Conservation (phyloP, 1,140 invertebrate species). For the Hylaeus volcanicus region DNA sequence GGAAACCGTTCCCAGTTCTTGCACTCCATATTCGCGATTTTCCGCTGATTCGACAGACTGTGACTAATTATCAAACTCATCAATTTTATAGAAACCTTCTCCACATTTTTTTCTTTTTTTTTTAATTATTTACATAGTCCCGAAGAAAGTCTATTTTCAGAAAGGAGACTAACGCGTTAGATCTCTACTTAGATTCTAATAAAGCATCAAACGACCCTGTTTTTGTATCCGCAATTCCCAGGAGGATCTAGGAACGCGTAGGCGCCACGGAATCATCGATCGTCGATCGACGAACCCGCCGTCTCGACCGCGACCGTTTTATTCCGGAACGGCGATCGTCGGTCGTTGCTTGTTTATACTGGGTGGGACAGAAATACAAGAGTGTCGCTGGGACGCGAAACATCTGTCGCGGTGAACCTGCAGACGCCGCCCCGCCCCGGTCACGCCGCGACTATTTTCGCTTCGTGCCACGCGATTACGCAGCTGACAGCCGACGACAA, state of each 20-base stretch:
- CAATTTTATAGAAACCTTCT: too few relatives aligned
- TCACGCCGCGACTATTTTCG: slow-evolving; percentile 68
- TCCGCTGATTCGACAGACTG: too few relatives aligned
- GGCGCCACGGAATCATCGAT: slow-evolving; percentile 7
- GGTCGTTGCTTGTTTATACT: slow-evolving; percentile 76
- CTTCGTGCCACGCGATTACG: slow-evolving; percentile 63
- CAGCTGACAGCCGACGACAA: slow-evolving; percentile 67
- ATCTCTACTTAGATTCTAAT: too few relatives aligned
- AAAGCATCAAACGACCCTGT: too few relatives aligned
- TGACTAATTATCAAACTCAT: too few relatives aligned
- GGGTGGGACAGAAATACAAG: slow-evolving; percentile 77
- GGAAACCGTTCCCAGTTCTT: background rate
- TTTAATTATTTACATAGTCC: too few relatives aligned
- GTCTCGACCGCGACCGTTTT: slow-evolving; percentile 50
- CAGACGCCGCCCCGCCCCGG: slow-evolving; percentile 49
- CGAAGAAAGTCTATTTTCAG: too few relatives aligned
- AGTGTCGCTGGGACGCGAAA: slow-evolving; percentile 73
- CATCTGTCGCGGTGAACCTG: slow-evolving; percentile 72
- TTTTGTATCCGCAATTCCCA: background rate
- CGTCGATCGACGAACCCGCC: slow-evolving; percentile 33
- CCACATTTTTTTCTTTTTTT: too few relatives aligned
- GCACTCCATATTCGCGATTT: too few relatives aligned
- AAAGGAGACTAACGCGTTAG: too few relatives aligned
- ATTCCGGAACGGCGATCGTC: slow-evolving; percentile 77
- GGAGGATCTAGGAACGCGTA: background rate